phyloP scores from a whole-genome alignment of 2,797 vertebrate species.

The Peromyscus eremicus region DNA sequence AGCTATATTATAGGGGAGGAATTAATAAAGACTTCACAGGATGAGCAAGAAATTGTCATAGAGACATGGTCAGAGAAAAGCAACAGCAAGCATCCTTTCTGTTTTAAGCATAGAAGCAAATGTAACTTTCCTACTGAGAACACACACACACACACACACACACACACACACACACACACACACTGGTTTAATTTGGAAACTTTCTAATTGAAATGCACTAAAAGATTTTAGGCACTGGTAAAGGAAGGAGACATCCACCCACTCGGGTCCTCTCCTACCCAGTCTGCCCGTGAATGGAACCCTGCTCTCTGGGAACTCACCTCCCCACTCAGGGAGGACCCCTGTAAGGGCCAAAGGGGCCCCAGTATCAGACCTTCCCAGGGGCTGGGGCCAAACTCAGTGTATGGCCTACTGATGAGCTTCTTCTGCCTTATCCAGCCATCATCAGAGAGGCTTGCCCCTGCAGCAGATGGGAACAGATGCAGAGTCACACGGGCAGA shows the following conservation, averaged over 20 bases:
- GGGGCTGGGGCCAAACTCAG: background rate
- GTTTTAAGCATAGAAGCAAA: background rate
- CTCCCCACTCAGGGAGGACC: background rate
- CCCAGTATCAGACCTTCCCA: background rate
- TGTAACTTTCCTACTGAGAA: background rate
- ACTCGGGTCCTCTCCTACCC: background rate
- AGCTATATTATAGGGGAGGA: background rate
- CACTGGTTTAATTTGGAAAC: background rate
- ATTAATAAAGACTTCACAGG: slow-evolving; percentile 6
- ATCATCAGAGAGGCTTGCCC: background rate
- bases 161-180: background rate
- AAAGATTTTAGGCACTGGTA: background rate
- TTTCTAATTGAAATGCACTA: background rate
- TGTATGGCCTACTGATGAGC: too few species aligned
- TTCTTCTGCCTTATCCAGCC: background rate
- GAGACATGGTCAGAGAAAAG: background rate
- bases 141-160: background rate
- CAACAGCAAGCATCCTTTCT: background rate
- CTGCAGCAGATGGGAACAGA: background rate
- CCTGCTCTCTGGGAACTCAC: background rate
- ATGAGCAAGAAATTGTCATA: background rate
- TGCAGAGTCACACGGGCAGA: background rate
- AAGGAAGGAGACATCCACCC: background rate
- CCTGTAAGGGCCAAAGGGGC: too few species aligned
- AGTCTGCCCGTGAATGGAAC: background rate